phyloP scores from a whole-genome alignment of 2,888 invertebrate species.

The Seira musarum region DNA sequence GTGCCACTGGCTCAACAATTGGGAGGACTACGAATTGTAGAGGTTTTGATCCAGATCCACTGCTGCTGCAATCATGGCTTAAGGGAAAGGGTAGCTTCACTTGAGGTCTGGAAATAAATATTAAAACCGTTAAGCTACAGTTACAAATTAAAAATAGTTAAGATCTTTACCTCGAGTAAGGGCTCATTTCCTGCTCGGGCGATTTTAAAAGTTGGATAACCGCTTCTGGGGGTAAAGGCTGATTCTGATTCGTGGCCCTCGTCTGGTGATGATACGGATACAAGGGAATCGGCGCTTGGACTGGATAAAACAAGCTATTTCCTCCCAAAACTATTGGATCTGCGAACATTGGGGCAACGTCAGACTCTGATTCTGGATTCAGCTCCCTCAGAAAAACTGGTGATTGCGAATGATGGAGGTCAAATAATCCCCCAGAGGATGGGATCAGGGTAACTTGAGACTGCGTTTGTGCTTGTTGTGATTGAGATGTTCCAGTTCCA shows the following conservation, averaged over 20 bases:
- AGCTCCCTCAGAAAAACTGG: slow-evolving; percentile 6
- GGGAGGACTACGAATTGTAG: slow-evolving; percentile 42
- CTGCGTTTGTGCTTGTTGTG: background rate
- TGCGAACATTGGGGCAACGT: too few relatives aligned
- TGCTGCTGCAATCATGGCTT: slow-evolving; percentile 38
- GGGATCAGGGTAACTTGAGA: background rate
- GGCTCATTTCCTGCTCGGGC: slow-evolving; percentile 37
- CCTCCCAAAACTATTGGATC: too few relatives aligned
- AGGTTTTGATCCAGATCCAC: slow-evolving; percentile 34
- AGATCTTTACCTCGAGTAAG: background rate
- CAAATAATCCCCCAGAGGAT: slow-evolving; percentile 5
- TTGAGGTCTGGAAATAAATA: slow-evolving; percentile 30
- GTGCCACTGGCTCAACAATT: slow-evolving; percentile 45
- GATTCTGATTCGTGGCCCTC: too few relatives aligned
- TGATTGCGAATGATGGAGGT: background rate
- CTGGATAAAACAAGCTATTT: too few relatives aligned
- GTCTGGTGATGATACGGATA: too few relatives aligned
- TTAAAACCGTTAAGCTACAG: too few relatives aligned
- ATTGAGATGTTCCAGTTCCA: background rate
- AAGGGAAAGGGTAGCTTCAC: slow-evolving; percentile 43
- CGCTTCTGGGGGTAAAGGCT: background rate
- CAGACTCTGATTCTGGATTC: too few relatives aligned
- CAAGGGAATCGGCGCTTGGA: too few relatives aligned
- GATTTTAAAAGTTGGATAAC: slow-evolving; percentile 43
- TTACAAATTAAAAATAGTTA: too few relatives aligned